Evolutionary conservation across 1,140 invertebrate genomes (phyloP), one percentile per base, ranked within the genome.

Genomic region (Calephelis virginiensis): DNA sequence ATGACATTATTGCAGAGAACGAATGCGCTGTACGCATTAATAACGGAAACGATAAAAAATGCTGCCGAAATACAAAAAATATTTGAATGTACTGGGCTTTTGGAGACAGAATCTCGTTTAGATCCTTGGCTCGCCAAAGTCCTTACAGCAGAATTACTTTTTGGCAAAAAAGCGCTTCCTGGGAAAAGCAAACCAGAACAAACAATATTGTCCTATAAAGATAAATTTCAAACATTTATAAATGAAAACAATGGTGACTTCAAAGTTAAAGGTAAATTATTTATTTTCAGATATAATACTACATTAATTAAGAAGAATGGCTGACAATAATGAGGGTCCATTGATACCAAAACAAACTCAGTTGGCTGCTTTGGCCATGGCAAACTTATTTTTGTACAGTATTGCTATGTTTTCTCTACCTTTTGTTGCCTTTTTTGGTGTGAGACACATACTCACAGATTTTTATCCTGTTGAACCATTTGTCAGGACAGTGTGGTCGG

Each of bases 341-440:
- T 70, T 91, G n/a, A 80, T 93, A 66, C 87, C 92, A 59, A 74
- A 67, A 61, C 89, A 93, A 17, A 91, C 91, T 7, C 80, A 84
- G 78, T 79, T 89, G 73, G 90, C 90, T 47, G 78, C 82, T 8
- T 82, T 82, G 68, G 94, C 94, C n/a, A 82, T 96, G 46, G 91
- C 92, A 50, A 93, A 93, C 72, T 85, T 97, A 12, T 92, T 97
- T 49, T 86, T 96, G n/a, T 97, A 95, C 75, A 97, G 95, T 88
- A 80, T 95, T 56, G 93, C 95, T 5, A 97, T 97, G 96, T 96
- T 97, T 74, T 95, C 95, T 7, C 80, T 97, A 65, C 96, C 96
- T 5, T 96, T 97, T 86, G 80, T 90, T 14, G 92, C 94, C 49
- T 97, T 95, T 88, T 97, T 95, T 88, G 93, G 93, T 10, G 92